phyloP scores from a whole-genome alignment of 1,140 invertebrate species.

The Lasaia peninsularis region DNA sequence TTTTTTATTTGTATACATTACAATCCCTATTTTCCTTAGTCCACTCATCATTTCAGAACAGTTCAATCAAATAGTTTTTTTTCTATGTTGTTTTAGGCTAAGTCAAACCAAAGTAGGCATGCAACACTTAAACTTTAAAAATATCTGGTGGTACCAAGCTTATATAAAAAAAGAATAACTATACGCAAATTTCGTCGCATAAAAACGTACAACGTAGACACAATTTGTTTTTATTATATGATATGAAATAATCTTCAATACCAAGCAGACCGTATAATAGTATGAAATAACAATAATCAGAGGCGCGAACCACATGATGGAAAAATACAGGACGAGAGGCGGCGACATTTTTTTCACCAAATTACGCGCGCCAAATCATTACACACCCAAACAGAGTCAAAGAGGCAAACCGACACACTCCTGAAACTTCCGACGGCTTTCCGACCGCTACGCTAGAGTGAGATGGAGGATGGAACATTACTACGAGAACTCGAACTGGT shows the following conservation, averaged over 20 bases:
- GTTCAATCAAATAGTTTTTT: too few species aligned
- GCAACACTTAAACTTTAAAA: too few species aligned
- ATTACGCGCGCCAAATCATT: slow-evolving; percentile 71
- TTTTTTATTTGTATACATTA: too few species aligned
- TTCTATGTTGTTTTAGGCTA: too few species aligned
- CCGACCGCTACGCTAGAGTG: slow-evolving; percentile 51
- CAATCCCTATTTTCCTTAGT: too few species aligned
- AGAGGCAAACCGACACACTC: slow-evolving; percentile 72
- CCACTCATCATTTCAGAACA: too few species aligned
- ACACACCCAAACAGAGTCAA: slow-evolving; percentile 73
- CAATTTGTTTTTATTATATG: neutral
- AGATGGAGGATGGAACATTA: slow-evolving; percentile 40
- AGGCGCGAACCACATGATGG: slow-evolving; percentile 30
- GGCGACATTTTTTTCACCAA: slow-evolving; percentile 26
- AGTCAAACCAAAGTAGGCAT: too few species aligned
- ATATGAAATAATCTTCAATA: neutral
- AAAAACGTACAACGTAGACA: neutral
- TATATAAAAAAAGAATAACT: too few species aligned
- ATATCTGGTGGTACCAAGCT: too few species aligned
- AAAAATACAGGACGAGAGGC: slow-evolving; percentile 37
- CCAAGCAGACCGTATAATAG: slow-evolving; percentile 21
- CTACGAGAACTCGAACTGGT: slow-evolving; percentile 39
- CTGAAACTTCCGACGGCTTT: slow-evolving; percentile 65
- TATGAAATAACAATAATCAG: slow-evolving; percentile 41
- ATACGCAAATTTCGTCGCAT: neutral